Conservation (phyloP, 2,888 invertebrate species). For the Tupiocoris notatus region DNA sequence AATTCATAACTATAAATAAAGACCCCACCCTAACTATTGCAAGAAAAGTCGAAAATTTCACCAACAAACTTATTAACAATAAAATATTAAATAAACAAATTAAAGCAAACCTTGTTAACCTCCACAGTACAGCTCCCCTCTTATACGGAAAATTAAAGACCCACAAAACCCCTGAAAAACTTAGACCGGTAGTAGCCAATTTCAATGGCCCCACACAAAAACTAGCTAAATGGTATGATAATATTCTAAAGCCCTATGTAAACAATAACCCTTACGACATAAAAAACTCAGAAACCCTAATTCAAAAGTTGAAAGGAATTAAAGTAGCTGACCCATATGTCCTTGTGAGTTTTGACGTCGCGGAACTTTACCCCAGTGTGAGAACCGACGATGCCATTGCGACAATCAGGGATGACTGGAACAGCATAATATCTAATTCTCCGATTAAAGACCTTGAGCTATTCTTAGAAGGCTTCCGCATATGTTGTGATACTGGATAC, state of each 20-base stretch:
- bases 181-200: not conserved
- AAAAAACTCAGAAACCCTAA: not conserved
- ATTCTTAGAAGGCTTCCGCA: not conserved
- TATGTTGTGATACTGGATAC: not conserved
- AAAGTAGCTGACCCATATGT: not conserved
- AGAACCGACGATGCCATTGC: not conserved
- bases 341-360: conserved; percentile 1
- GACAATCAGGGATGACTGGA: no score
- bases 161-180: not conserved
- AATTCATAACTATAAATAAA: not conserved
- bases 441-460: not conserved
- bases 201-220: not conserved
- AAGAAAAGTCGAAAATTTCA: not conserved
- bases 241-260: not conserved
- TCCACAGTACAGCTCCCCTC: not conserved
- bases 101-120: not conserved
- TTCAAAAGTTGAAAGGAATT: not conserved
- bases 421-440: not conserved
- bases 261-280: not conserved
- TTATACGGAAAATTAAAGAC: not conserved
- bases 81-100: not conserved
- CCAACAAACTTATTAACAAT: not conserved
- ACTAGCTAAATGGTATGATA: not conserved
- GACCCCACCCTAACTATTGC: not conserved
- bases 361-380: not conserved